Evolutionary conservation across 2,797 vertebrate species (phyloP), one percentile per base, ranked within the genome.

Genomic region (Hoplostethus mediterraneus): DNA sequence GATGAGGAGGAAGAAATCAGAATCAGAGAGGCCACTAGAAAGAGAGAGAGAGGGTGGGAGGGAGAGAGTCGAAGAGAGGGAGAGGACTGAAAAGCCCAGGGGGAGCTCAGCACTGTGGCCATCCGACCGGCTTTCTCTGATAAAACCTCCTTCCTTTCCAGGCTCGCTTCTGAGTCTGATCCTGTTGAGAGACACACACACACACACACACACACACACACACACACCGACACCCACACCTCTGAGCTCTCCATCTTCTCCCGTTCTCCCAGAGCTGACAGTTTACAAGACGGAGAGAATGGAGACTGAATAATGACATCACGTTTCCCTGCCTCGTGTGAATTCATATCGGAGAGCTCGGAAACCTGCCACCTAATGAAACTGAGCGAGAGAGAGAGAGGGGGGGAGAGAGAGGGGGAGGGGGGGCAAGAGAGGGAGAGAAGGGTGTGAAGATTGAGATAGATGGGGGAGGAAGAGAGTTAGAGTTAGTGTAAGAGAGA

Each of bases 321-420:
- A 81, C 74, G 52, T 80, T 77, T 71, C 51, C 73, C 75, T 75
- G 76, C 62, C 78, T 87, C 21, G 49, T 77, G 77, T 75, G 78
- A 54, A 73, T 83, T 90, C 63, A 75, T 66, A 49, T 56, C 66
- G 6, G 36, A 47, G 67, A 64, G 52, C 66, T 54, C 58, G 40
- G 75, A 75, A 84, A 80, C 69, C 83, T 79, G 83, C 79, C 58
- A 40, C 64, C 75, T 87, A 82, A 88, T 87, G 73, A 86, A 90
- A 73, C 65, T 40, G 60, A 71, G 55, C 62, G 28, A 3, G 65
- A 67, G 66, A 75, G 73, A 2, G 5, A 56, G 75, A 77, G 36
- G 3, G 51, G 38, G 28, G 36, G 71, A 6, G 17, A 0, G 52
- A 21, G 21, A 21, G 21, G 21, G 21, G 21, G 21, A 21, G 33